These are phyloP conservation scores for Pseudomugil gertrudae DNA, from an alignment of 2,797 vertebrate genomes.

Conservation along the genomic window DNA sequence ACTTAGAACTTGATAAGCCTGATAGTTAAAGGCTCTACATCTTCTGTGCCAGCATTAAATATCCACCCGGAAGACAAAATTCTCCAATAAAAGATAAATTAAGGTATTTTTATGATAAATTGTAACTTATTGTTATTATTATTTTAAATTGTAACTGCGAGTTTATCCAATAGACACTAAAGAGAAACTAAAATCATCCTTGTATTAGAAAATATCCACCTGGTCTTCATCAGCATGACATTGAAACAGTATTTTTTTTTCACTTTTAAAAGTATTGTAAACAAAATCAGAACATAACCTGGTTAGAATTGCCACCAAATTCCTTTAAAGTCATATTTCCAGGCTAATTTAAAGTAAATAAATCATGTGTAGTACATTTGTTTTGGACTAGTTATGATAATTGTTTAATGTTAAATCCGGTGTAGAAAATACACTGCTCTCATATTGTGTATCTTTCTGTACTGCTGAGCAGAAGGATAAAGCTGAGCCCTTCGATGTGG, in stretches of 20 bases:
- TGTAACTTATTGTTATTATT: neutral
- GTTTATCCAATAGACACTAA: neutral
- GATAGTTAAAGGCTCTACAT: neutral
- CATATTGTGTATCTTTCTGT: neutral
- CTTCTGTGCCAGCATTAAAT: neutral
- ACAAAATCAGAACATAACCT: neutral
- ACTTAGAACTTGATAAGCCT: neutral
- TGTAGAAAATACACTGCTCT: neutral
- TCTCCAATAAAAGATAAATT: neutral
- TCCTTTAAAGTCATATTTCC: neutral
- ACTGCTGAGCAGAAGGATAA: constrained; percentile 80
- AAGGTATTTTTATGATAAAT: neutral
- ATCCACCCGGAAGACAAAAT: neutral
- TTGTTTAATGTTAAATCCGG: neutral
- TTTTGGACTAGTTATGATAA: neutral
- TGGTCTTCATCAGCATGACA: neutral
- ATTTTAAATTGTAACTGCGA: neutral
- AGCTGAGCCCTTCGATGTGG: constrained; percentile 85
- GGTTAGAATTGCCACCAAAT: neutral
- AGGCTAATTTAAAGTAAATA: neutral
- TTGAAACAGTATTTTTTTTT: neutral
- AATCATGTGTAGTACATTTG: neutral
- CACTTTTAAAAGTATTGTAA: neutral
- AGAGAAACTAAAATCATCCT: constrained; percentile 6
- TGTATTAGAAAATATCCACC: neutral